Conservation (phyloP, 2,888 invertebrate genomes). For the Pecten maximus region DNA sequence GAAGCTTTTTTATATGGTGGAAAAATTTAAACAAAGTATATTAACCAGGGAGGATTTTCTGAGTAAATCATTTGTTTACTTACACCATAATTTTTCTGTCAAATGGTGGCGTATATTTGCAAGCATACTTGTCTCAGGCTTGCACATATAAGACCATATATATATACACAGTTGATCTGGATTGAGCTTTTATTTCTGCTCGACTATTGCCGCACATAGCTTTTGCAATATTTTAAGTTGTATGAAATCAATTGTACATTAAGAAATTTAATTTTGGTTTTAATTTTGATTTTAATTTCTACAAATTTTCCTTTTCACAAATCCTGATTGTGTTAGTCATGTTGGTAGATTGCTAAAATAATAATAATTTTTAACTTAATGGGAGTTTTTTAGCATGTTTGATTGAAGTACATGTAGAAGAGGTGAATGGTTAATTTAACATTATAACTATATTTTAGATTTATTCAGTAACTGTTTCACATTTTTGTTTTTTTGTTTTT, state of each 20-base stretch:
- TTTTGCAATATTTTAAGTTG: background rate
- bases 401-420: background rate
- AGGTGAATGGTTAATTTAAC: background rate
- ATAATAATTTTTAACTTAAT: too few relatives aligned
- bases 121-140: background rate
- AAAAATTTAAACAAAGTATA: too few relatives aligned
- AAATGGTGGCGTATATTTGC: background rate
- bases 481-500: background rate
- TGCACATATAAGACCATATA: background rate
- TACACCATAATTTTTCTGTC: background rate
- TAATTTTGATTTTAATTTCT: background rate
- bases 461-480: background rate
- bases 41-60: too few relatives aligned
- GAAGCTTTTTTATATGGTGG: too few relatives aligned
- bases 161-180: background rate
- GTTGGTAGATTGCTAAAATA: background rate
- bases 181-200: background rate
- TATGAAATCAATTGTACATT: background rate
- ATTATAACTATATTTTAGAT: background rate
- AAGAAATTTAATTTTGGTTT: background rate
- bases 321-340: background rate
- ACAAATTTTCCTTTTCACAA: background rate
- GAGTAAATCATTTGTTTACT: background rate
- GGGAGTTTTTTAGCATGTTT: background rate
- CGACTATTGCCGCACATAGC: background rate